Evolutionary conservation across 2,888 invertebrate species (phyloP), one percentile per base, ranked within the genome.

Genomic region (Drosophila phalerata): DNA sequence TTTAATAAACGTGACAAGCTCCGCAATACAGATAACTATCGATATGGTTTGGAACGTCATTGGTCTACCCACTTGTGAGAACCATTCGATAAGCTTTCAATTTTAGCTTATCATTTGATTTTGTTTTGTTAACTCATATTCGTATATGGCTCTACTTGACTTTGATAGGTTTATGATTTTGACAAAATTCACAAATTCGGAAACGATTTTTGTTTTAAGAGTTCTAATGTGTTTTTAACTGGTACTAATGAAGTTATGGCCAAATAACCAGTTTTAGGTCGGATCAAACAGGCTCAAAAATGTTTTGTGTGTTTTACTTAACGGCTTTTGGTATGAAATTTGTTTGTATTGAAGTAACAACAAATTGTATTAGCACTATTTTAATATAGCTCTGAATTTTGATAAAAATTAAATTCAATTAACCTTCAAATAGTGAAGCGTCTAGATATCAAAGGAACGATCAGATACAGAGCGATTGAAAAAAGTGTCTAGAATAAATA

Each of bases 1-100:
- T 57, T 69, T 66, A 69, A 69, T 60, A 74, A 77, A 74, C 76
- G 75, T 77, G 77, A 69, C 79, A 73, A 61, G 47, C 40, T 64
- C 10, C 56, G 19, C 42, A 55, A 17, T 43, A 9, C 9, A 64
- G 64, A 78, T 78, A 17, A 11, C 48, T 65, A 78, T 73, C 79
- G 30, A 17, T 15, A 13, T 34, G 17, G 17, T 25, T 28, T n/a
- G 42, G 5, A 45, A 22, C 75, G 75, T 79, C 75, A 74, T 62
- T 45, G 45, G 32, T 10, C 30, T 43, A 19, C 32, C 19, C 62
- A 66, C 77, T 77, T 61, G 62, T 72, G 9, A 51, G n/a, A 66
- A 22, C 4, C 30, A 25, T 11, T 62, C 55, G 74, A 75, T 79
- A 77, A 62, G 48, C 15, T 15, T 57, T 57, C 10, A 40, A 11